A percentile compares a stretch with the other conserved stretches of the same genome.
These are phyloP conservation scores for Gonioctena quinquepunctata DNA, from an alignment of 1,140 invertebrate species.

Conservation along the genomic window DNA sequence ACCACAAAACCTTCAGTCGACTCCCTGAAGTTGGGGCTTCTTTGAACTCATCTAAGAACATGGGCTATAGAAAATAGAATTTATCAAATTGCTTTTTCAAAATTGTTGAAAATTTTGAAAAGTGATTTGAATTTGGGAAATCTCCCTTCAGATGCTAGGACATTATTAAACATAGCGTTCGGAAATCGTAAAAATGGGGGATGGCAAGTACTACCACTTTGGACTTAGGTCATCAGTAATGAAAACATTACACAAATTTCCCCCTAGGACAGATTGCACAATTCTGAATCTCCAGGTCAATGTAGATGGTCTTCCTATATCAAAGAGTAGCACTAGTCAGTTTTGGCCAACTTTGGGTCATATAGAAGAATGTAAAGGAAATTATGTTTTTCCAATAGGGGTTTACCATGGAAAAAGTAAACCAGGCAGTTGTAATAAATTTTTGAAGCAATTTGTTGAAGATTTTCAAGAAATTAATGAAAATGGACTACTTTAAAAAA, in stretches of 20 bases:
- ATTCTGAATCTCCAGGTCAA: background rate
- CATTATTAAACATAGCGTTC: background rate
- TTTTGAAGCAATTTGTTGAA: conserved; percentile 10
- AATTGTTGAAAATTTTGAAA: conserved; percentile 5
- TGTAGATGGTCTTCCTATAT: conserved; percentile 16
- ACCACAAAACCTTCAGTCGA: background rate
- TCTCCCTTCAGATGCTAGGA: background rate
- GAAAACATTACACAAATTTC: background rate
- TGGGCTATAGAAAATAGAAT: background rate
- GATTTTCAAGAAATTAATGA: conserved; percentile 13
- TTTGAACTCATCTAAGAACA: background rate
- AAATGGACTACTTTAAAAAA: background rate
- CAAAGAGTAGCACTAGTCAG: conserved; percentile 9
- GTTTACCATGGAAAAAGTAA: conserved; percentile 13
- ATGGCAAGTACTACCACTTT: background rate
- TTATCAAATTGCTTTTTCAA: background rate
- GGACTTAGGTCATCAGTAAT: background rate
- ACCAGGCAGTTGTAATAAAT: background rate
- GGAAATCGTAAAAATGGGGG: background rate
- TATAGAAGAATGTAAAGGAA: background rate
- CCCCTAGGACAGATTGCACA: background rate
- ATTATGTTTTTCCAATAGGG: conserved; percentile 1
- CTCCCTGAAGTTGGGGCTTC: background rate
- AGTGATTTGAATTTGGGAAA: background rate
- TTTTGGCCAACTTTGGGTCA: conserved; percentile 15